Conservation (phyloP, 2,888 invertebrate species). For the Liopterus haemorrhoidalis region DNA sequence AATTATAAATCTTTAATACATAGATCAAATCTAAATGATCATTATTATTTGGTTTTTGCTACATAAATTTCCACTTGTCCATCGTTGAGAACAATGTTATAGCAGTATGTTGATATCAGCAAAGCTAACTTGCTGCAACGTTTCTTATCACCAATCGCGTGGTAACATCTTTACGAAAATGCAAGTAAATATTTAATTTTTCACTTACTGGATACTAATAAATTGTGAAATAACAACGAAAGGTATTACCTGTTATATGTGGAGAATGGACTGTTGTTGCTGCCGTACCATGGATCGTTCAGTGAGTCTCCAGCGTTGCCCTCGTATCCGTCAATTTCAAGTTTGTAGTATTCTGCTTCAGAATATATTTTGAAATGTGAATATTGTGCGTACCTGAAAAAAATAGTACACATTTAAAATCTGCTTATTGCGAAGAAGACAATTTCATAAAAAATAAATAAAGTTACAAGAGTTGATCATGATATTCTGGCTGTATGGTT, state of each 20-base stretch:
- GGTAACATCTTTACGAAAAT: constrained; percentile 5
- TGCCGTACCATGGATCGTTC: constrained; percentile 91
- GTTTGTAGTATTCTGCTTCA: constrained; percentile 84
- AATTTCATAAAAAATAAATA: too few relatives aligned
- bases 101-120: too few relatives aligned
- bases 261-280: constrained; percentile 88
- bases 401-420: constrained; percentile 11
- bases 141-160: too few relatives aligned
- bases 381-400: constrained; percentile 76
- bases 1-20: background rate
- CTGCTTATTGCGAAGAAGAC: too few relatives aligned
- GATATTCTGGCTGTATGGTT: too few relatives aligned
- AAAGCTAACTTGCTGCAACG: too few relatives aligned
- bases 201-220: constrained; percentile 3
- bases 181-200: background rate
- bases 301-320: constrained; percentile 87
- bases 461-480: too few relatives aligned
- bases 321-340: constrained; percentile 88
- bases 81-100: too few relatives aligned
- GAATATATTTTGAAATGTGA: constrained; percentile 89
- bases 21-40: background rate
- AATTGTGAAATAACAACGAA: background rate
- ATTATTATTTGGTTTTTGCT: too few relatives aligned
- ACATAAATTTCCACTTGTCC: too few relatives aligned
- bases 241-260: constrained; percentile 73